Evolutionary conservation across 2,113 vertebrate species (phyloP), one percentile per base, ranked within the genome.

Genomic region (Ceyx cyanopectus): DNA sequence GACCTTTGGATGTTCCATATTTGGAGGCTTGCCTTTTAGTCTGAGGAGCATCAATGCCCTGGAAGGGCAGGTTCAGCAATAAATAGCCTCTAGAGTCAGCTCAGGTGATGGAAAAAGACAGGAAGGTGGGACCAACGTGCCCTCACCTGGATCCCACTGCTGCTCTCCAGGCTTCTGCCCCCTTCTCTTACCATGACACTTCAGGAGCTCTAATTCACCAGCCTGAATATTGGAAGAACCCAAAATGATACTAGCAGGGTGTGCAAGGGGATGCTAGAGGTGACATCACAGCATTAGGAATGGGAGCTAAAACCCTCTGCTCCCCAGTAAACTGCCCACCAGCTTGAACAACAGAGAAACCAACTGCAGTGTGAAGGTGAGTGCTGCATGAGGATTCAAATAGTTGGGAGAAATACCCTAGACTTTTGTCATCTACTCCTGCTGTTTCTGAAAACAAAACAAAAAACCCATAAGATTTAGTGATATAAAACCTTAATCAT

Each of bases 1-100:
- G 92, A 96, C 87, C 93, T 96, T 95, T 93, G 16, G 5, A 0
- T 74, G 34, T 74, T 93, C 72, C 76, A 17, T 95, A 87, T 94
- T 41, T 70, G 81, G 79, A 41, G 65, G 74, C 63, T 76, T 91
- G 85, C 75, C 91, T 92, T 93, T 92, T 70, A 85, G 48, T 63
- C 8, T 1, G 2, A 74, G 61, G 43, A 81, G 56, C 51, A 54
- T 27, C 22, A 4, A 66, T 12, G 10, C 40, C 10, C 46, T 61
- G 27, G 18, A 13, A 90, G 34, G 26, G 54, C 12, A 77, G 26
- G 18, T 79, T 92, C 34, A 54, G 34, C 41, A 40, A 54, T 70
- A 86, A 89, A 79, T 74, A 92, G 27, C 23, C 32, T 75, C 61
- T 37, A 12, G 1, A 14, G 48, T 29, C 53, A 86, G 68, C 66